These are phyloP conservation scores for Ypsolopha sequella DNA, from an alignment of 2,888 invertebrate genomes.

Conservation along the genomic window DNA sequence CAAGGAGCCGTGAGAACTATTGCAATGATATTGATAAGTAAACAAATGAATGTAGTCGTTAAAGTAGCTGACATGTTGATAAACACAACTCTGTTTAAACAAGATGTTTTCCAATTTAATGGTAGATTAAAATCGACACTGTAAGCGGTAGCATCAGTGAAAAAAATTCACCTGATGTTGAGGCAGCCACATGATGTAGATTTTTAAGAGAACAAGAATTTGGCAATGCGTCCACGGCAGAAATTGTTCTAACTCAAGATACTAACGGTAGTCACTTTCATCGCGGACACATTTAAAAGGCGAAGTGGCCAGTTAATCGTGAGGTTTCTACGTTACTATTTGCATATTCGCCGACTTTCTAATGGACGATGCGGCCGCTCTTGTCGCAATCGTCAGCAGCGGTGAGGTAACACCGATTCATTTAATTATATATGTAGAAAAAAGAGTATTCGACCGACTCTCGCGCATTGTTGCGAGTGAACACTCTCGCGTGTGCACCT, in stretches of 20 bases:
- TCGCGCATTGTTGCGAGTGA: conserved; percentile 47
- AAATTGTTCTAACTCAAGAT: conserved; percentile 60
- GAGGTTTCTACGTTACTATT: conserved; percentile 71
- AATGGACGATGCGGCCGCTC: conserved; percentile 66
- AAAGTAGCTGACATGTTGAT: conserved; percentile 36
- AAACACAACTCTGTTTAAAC: conserved; percentile 28
- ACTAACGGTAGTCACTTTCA: conserved; percentile 68
- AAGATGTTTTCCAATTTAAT: conserved; percentile 32
- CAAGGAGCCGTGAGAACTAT: conserved; percentile 32
- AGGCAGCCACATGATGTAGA: background rate
- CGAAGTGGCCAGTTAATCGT: conserved; percentile 69
- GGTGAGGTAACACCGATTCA: conserved; percentile 66
- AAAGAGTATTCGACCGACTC: conserved; percentile 40
- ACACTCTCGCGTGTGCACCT: conserved; percentile 28
- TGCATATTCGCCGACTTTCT: conserved; percentile 71
- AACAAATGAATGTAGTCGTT: conserved; percentile 35
- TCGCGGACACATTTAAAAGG: conserved; percentile 64
- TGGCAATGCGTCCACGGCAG: conserved; percentile 38
- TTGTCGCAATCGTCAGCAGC: conserved; percentile 62
- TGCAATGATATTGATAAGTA: conserved; percentile 23
- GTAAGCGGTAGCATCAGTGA: background rate
- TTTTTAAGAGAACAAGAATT: conserved; percentile 20
- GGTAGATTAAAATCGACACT: conserved; percentile 18
- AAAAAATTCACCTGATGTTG: background rate
- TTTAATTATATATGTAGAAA: conserved; percentile 57